These are phyloP conservation scores for Hydrophis major DNA, from an alignment of 2,797 vertebrate genomes.

Conservation along the genomic window DNA sequence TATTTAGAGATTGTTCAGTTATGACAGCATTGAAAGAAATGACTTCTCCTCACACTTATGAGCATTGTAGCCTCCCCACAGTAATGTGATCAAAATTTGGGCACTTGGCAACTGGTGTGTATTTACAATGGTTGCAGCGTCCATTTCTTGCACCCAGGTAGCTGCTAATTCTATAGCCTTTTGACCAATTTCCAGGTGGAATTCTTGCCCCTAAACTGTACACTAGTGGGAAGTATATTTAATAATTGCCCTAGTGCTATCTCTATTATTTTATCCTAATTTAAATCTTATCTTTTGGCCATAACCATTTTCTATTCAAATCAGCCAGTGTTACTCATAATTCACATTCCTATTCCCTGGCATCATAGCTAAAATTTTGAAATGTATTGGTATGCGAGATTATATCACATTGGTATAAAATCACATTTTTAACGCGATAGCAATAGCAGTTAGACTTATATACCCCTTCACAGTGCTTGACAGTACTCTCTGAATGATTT, in stretches of 20 bases:
- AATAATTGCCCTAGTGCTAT: background rate
- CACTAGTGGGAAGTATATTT: background rate
- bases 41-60: background rate
- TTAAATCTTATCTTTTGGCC: background rate
- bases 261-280: background rate
- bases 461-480: no score
- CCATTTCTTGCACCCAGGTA: background rate
- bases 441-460: no score
- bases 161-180: background rate
- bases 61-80: background rate
- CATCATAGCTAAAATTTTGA: no score
- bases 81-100: background rate
- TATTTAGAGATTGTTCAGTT: background rate
- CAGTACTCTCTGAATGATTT: no score
- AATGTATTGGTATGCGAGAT: no score
- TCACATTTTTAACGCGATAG: no score
- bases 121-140: no score
- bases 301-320: background rate
- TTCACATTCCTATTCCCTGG: no score
- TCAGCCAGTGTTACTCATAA: no score
- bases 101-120: no score
- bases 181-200: background rate
- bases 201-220: background rate
- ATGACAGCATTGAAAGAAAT: background rate
- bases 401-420: no score